These are phyloP conservation scores for Phymastichus coffea DNA, from an alignment of 1,140 invertebrate species.

Conservation along the genomic window DNA sequence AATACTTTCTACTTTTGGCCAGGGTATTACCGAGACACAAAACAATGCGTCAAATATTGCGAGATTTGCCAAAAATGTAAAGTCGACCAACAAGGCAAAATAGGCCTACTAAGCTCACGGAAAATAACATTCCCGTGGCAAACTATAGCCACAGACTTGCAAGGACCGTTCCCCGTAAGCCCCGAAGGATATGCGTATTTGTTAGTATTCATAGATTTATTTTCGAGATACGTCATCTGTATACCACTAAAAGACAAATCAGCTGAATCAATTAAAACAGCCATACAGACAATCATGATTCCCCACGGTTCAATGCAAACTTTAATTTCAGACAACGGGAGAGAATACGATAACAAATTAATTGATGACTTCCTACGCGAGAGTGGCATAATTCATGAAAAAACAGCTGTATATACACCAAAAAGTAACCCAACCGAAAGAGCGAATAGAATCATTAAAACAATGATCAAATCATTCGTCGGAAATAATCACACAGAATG, in stretches of 20 bases:
- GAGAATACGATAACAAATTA: background rate
- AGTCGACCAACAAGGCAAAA: slow-evolving; percentile 25
- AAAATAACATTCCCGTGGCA: slow-evolving; percentile 32
- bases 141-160: slow-evolving; percentile 34
- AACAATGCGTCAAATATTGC: slow-evolving; percentile 29
- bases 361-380: background rate
- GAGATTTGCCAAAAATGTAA: slow-evolving; percentile 36
- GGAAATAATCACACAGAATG: slow-evolving; percentile 39
- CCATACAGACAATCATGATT: background rate
- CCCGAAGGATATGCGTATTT: slow-evolving; percentile 36
- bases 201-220: slow-evolving; percentile 43
- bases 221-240: slow-evolving; percentile 33
- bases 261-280: background rate
- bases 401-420: slow-evolving; percentile 17
- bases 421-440: slow-evolving; percentile 26
- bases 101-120: slow-evolving; percentile 35
- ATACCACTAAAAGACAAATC: background rate
- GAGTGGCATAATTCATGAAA: background rate
- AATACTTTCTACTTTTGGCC: slow-evolving; percentile 25
- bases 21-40: slow-evolving; percentile 21
- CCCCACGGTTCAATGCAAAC: background rate
- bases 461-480: slow-evolving; percentile 33
- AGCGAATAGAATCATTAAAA: slow-evolving; percentile 15
- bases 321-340: slow-evolving; percentile 18
- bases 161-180: slow-evolving; percentile 40